Conservation (phyloP, 2,113 vertebrate genomes). For the Paedocypris sp. region DNA sequence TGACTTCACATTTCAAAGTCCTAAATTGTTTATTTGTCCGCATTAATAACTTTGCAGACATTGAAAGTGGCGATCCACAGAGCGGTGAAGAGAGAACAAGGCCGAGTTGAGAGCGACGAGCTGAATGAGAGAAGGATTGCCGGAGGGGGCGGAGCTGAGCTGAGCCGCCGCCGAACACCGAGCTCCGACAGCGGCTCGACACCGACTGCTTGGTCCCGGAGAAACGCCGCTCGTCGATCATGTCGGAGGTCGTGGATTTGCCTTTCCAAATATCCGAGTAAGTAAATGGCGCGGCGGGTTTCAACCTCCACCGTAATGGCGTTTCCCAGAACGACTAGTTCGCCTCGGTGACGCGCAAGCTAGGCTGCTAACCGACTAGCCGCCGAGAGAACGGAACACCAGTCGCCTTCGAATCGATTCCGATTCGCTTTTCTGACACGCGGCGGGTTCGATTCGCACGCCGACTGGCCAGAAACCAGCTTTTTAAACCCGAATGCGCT, state of each 20-base stretch:
- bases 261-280: conserved; percentile 27
- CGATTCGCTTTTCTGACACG: too few relatives aligned
- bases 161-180: background rate
- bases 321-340: background rate
- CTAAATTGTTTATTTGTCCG: too few relatives aligned
- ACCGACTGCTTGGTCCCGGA: conserved; percentile 28
- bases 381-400: too few relatives aligned
- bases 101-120: background rate
- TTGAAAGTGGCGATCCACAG: too few relatives aligned
- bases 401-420: too few relatives aligned
- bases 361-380: conserved; percentile 8
- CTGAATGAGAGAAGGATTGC: background rate
- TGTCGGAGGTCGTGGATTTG: conserved; percentile 18
- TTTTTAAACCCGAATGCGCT: too few relatives aligned
- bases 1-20: too few relatives aligned
- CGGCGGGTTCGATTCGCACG: too few relatives aligned
- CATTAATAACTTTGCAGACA: too few relatives aligned
- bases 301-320: background rate
- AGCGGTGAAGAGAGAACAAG: background rate
- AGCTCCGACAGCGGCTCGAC: conserved; percentile 3
- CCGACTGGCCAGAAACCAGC: too few relatives aligned
- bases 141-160: conserved; percentile 8
- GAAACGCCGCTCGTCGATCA: conserved; percentile 7
- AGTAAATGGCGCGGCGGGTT: conserved; percentile 2
- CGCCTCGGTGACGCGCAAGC: too few relatives aligned